Conservation (phyloP, 2,113 vertebrate species). For the Gorsachius goisagi region DNA sequence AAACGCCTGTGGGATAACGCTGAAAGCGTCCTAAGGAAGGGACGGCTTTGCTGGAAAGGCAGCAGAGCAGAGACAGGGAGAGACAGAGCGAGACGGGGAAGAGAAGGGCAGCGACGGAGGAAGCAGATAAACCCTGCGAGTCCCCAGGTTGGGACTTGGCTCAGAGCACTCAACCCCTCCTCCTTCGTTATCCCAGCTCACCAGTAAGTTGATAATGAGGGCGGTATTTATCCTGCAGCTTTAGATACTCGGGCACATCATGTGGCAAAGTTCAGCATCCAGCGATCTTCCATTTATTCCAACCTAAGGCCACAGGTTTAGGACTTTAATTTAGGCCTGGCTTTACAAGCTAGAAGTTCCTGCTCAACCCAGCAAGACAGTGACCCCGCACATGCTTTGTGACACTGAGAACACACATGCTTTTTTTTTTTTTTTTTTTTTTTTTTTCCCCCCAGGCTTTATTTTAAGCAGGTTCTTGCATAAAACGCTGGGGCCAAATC, state of each 20-base stretch:
- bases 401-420: too few relatives aligned
- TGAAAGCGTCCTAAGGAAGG: neutral
- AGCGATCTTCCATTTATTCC: neutral
- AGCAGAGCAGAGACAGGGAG: too few relatives aligned
- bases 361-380: neutral
- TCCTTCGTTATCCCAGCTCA: neutral
- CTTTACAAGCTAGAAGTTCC: neutral
- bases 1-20: neutral
- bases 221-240: neutral
- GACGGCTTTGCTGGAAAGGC: neutral
- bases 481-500: neutral
- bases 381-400: accelerated
- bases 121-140: accelerated
- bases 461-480: neutral
- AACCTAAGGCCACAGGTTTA: accelerated
- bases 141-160: neutral
- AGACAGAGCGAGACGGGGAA: neutral
- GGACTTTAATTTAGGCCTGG: too few relatives aligned
- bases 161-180: neutral
- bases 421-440: neutral
- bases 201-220: accelerated
- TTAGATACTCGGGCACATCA: accelerated
- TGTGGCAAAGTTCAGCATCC: neutral
- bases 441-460: neutral
- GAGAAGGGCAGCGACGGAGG: too few relatives aligned